A percentile compares a stretch with the other conserved stretches of the same genome.
phyloP scores from a whole-genome alignment of 2,113 vertebrate genomes.

The Coracopsis vasa region DNA sequence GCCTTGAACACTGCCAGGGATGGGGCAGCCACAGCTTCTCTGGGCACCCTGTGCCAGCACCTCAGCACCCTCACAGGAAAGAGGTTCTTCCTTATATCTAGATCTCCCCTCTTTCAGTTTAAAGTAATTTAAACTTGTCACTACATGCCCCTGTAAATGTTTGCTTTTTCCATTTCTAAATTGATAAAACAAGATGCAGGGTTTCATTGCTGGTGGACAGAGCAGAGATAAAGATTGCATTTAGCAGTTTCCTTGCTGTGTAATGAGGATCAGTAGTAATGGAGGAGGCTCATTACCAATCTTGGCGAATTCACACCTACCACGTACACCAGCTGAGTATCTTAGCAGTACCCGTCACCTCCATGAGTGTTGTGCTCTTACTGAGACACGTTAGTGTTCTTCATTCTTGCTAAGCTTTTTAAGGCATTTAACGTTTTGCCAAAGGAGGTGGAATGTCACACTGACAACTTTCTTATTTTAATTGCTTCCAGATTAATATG shows the following conservation, averaged over 20 bases:
- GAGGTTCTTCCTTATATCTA: neutral
- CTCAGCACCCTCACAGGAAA: neutral
- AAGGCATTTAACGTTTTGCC: neutral
- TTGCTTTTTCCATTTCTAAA: neutral
- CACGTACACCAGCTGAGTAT: accelerated
- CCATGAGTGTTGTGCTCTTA: neutral
- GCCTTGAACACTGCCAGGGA: neutral
- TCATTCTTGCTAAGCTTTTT: neutral
- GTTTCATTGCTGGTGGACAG: neutral
- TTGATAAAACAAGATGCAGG: neutral
- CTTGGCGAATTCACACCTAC: neutral
- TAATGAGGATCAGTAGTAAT: neutral
- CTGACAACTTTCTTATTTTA: conserved; percentile 38
- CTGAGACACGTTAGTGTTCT: neutral
- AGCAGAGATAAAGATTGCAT: neutral
- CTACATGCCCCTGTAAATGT: neutral
- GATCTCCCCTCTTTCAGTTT: neutral
- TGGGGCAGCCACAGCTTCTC: neutral
- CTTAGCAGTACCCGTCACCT: neutral
- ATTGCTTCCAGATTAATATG: conserved; percentile 53
- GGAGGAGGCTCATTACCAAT: neutral
- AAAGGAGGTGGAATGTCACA: neutral
- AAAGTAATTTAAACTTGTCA: neutral
- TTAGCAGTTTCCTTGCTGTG: neutral
- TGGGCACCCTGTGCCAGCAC: neutral